Percentiles rank a stretch among this genome's conserved stretches.
Conservation (phyloP, 1,140 invertebrate genomes). For the Matsumurasca onukii region DNA sequence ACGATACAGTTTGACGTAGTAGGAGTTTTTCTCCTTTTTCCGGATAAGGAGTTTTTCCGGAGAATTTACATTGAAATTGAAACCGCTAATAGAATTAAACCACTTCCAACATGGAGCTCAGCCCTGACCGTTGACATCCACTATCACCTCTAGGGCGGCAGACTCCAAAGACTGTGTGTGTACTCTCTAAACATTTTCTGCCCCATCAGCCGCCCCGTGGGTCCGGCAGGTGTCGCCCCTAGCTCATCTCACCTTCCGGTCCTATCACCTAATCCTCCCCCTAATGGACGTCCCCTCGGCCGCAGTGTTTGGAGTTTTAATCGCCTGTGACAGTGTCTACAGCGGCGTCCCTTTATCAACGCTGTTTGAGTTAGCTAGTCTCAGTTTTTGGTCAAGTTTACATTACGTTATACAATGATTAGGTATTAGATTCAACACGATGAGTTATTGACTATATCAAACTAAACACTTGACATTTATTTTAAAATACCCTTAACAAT, state of each 20-base stretch:
- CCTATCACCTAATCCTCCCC: neutral
- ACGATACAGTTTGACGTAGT: no score
- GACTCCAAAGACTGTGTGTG: conserved; percentile 10
- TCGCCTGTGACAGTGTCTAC: conserved; percentile 2
- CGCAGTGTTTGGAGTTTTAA: conserved; percentile 6
- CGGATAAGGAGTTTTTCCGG: no score
- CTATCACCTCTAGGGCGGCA: conserved; percentile 1
- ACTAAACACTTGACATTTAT: no score
- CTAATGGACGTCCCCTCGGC: conserved; percentile 9
- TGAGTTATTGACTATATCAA: no score
- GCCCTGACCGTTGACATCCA: neutral
- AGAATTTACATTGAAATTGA: no score
- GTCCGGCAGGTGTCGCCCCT: conserved; percentile 6
- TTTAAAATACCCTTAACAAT: no score
- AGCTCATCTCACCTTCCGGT: neutral
- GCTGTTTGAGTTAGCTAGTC: neutral
- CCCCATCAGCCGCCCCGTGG: conserved; percentile 17
- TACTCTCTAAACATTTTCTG: conserved; percentile 24
- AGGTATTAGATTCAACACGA: no score
- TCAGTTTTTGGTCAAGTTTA: no score
- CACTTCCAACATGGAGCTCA: no score
- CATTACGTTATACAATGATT: no score
- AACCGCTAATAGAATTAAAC: no score
- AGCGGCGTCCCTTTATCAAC: conserved; percentile 11
- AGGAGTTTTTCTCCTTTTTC: no score